A percentile compares a stretch with the other conserved stretches of the same genome.
Conservation (phyloP, 2,113 vertebrate genomes). For the Myotis yumanensis region DNA sequence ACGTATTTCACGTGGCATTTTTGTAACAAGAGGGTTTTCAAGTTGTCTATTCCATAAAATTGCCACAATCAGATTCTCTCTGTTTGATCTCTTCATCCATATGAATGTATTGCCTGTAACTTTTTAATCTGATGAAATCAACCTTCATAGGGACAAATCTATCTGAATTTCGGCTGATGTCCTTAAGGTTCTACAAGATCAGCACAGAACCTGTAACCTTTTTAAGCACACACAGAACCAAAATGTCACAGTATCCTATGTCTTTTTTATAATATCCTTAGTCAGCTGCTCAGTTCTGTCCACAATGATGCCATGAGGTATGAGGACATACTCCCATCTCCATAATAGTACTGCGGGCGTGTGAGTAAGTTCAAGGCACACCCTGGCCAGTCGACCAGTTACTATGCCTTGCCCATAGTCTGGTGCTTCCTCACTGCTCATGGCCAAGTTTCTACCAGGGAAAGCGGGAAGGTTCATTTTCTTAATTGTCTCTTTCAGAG, state of each 20-base stretch:
- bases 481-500: not conserved
- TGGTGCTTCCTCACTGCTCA: slow-evolving; percentile 64
- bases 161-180: slow-evolving; percentile 90
- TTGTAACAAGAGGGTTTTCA: not conserved
- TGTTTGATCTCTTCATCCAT: not conserved
- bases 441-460: slow-evolving; percentile 75
- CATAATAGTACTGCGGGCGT: slow-evolving; percentile 91
- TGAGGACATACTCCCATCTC: slow-evolving; percentile 91
- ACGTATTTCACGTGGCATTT: not conserved
- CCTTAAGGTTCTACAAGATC: slow-evolving; percentile 91
- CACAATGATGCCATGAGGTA: slow-evolving; percentile 93
- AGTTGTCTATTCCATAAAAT: not conserved
- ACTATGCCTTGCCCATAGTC: slow-evolving; percentile 76
- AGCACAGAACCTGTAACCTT: slow-evolving; percentile 93
- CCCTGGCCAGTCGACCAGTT: slow-evolving; percentile 92
- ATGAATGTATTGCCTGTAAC: not conserved
- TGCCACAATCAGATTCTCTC: not conserved
- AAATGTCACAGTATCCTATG: slow-evolving; percentile 88
- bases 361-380: slow-evolving; percentile 93
- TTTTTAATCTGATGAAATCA: not conserved
- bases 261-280: slow-evolving; percentile 91
- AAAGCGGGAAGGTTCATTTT: slow-evolving; percentile 21
- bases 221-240: slow-evolving; percentile 94
- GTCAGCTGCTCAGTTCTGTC: slow-evolving; percentile 93
- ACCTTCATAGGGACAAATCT: slow-evolving; percentile 87